Base-by-base conservation (phyloP, 2,888 invertebrate genomes). In the Drosophila setosimentum region DNA sequence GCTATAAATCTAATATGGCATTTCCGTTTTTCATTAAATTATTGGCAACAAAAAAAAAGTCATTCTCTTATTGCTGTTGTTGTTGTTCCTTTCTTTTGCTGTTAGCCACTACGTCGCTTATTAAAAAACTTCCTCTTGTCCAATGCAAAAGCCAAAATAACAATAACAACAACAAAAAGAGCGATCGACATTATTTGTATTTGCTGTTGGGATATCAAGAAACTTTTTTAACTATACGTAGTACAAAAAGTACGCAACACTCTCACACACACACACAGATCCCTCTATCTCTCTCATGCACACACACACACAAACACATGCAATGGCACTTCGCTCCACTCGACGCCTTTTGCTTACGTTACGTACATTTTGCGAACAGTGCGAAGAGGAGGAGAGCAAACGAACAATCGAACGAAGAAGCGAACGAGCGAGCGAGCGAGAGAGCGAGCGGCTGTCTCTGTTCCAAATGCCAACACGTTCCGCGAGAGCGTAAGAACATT, bases 21-120 rank as follows among this genome's bases (percentile, higher is more conserved):
- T 87, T 87, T 87, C 86, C 90, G 90, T 81, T 87, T 80, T 84
- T 80, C 89, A 89, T 89, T 83, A 87, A 86, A 81, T 73, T 89
- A 83, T 83, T 83, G 73, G 68, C 82, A 73, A 71, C 72, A 69
- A 74, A 61, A 78, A 61, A 78, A 73, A 40, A 69, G 10, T 57
- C 24, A 24, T 24, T 16, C 45, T 5, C 11, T 35, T 35, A 6
- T 42, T 42, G 40, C 1, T 40, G 49, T 67, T 66, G 60, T 42
- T 67, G 59, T 42, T 40, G 51, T 45, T 58, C 40, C 40, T 59
- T 62, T 54, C 58, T 29, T 21, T 60, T 45, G 45, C 62, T 67
- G 45, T 58, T 59, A 50, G 68, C 66, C 75, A 74, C 50, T 24
- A 61, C 63, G 71, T 66, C 68, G 69, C 67, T 84, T 84, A 83